phyloP scores from a whole-genome alignment of 92 coral and sea anemone genomes.

The Porites divaricata region DNA sequence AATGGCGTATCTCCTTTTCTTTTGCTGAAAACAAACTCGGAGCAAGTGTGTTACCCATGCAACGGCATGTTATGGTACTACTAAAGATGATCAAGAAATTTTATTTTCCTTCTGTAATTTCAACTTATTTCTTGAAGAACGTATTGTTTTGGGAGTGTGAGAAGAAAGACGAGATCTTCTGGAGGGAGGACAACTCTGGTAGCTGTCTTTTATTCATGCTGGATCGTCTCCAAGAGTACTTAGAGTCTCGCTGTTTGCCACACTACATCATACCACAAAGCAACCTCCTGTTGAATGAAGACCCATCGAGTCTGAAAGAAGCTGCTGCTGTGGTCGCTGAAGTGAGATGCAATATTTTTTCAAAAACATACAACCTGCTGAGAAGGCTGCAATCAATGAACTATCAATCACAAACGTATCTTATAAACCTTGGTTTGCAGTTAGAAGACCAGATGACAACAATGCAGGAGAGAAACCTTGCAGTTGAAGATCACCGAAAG shows the following conservation, averaged over 20 bases:
- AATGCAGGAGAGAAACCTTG: conserved; percentile 48
- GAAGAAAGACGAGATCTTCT: conserved; percentile 47
- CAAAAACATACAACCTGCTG: conserved; percentile 43
- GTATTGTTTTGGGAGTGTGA: conserved; percentile 85
- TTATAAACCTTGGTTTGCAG: conserved; percentile 13
- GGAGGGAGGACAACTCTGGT: conserved; percentile 79
- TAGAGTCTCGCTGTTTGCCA: conserved; percentile 58
- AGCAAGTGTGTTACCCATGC: conserved; percentile 78
- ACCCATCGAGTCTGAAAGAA: conserved; percentile 61
- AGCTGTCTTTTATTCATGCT: conserved; percentile 64
- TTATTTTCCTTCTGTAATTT: conserved; percentile 65
- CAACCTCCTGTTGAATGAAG: conserved; percentile 69
- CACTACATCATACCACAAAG: conserved; percentile 79
- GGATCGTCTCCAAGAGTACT: conserved; percentile 75
- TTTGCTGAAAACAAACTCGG: conserved; percentile 86
- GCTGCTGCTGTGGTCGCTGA: conserved; percentile 56
- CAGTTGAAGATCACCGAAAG: conserved; percentile 26
- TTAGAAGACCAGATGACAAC: conserved; percentile 17
- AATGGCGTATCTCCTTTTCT: conserved; percentile 80
- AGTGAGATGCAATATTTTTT: conserved; percentile 56
- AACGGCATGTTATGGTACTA: conserved; percentile 74
- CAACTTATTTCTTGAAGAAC: conserved; percentile 73
- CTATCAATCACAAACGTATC: conserved; percentile 31
- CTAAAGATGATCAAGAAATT: conserved; percentile 72
- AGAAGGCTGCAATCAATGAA: conserved; percentile 57